Conservation (phyloP, 1,140 invertebrate species). For the Cryptotermes secundus region DNA sequence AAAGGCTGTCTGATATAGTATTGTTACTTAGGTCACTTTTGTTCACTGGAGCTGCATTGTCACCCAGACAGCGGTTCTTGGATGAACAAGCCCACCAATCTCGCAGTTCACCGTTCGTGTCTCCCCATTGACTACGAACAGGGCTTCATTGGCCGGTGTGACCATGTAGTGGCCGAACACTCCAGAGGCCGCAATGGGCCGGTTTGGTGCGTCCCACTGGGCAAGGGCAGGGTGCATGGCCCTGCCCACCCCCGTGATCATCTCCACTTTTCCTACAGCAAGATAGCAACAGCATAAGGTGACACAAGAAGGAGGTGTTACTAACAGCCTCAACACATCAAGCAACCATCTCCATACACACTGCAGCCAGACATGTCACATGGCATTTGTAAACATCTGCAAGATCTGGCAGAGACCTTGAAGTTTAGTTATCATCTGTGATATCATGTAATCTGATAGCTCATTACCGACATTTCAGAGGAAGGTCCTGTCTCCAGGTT, state of each 20-base stretch:
- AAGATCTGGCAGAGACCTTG: no score
- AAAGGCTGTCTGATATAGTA: conserved; percentile 3
- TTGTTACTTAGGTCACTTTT: neutral
- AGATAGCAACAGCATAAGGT: neutral
- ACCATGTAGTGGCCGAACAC: conserved; percentile 76
- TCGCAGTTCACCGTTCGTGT: conserved; percentile 76
- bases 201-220: conserved; percentile 67
- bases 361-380: no score
- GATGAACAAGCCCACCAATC: conserved; percentile 67
- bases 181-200: conserved; percentile 68
- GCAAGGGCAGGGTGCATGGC: conserved; percentile 57
- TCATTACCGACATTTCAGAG: no score
- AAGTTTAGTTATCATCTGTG: no score
- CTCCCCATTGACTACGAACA: conserved; percentile 74
- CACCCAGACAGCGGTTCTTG: conserved; percentile 67
- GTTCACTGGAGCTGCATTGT: conserved; percentile 43
- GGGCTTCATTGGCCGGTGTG: conserved; percentile 68
- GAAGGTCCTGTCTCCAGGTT: no score
- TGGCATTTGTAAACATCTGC: no score
- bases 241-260: conserved; percentile 72
- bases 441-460: no score
- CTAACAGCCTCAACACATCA: no score
- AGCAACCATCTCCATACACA: no score
- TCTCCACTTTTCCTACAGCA: conserved; percentile 68
- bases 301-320: neutral